Evolutionary conservation across 2,888 invertebrate genomes (phyloP).

Genomic region (Cynaeus angustus): DNA sequence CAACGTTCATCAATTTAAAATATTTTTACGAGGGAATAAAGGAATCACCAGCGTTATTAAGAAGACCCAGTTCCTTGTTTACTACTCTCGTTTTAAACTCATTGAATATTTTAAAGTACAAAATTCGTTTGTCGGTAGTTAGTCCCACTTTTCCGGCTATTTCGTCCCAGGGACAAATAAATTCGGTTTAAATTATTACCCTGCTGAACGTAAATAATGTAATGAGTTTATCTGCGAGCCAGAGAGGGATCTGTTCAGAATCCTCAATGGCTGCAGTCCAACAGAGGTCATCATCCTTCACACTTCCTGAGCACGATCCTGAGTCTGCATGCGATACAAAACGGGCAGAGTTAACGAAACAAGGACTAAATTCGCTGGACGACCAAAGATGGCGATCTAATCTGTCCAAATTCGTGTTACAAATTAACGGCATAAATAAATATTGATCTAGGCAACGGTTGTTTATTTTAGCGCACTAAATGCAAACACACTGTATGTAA

Average conservation of each 20-base stretch:
- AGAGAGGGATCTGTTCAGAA: too few relatives aligned
- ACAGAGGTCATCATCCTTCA: constrained; percentile 38
- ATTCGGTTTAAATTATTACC: constrained; percentile 34
- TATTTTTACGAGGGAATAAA: too few relatives aligned
- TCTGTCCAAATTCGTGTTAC: constrained; percentile 27
- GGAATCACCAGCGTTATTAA: too few relatives aligned
- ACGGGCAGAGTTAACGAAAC: too few relatives aligned
- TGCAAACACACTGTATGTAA: constrained; percentile 33
- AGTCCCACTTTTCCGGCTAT: constrained; percentile 26
- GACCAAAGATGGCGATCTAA: constrained; percentile 17
- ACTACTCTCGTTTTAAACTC: too few relatives aligned
- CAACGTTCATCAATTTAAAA: too few relatives aligned
- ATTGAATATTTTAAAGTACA: too few relatives aligned
- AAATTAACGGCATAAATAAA: constrained; percentile 30
- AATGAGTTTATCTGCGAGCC: constrained; percentile 30
- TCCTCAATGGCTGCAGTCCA: constrained; percentile 28
- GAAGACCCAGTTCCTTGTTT: too few relatives aligned
- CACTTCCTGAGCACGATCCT: constrained; percentile 34
- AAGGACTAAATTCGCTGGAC: too few relatives aligned
- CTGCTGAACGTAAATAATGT: constrained; percentile 6
- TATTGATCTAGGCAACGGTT: constrained; percentile 33
- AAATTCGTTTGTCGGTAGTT: not conserved
- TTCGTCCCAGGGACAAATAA: constrained; percentile 27
- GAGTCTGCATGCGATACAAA: constrained; percentile 18
- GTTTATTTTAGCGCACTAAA: constrained; percentile 41